A percentile compares a stretch with the other conserved stretches of the same genome.
These are phyloP conservation scores for Budorcas taxicolor DNA, from an alignment of 2,113 vertebrate genomes.

Conservation along the genomic window DNA sequence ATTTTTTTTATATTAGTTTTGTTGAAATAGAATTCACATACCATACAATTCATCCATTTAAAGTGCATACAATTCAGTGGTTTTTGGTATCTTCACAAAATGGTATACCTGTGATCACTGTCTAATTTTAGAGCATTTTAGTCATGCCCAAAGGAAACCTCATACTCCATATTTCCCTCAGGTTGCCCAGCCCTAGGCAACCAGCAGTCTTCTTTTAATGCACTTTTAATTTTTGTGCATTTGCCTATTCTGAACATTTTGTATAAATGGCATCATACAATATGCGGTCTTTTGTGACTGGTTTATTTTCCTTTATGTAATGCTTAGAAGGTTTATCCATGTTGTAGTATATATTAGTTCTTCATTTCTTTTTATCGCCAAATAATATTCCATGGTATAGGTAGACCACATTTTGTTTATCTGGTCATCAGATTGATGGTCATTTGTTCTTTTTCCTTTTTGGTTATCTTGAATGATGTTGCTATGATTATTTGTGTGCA, in stretches of 20 bases:
- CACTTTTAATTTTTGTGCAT: background rate
- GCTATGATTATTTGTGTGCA: background rate
- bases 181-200: background rate
- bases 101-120: background rate
- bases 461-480: background rate
- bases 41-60: background rate
- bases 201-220: background rate
- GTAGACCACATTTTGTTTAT: background rate
- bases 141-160: background rate
- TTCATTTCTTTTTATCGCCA: background rate
- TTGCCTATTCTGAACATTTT: background rate
- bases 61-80: background rate
- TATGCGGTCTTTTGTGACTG: background rate
- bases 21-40: background rate
- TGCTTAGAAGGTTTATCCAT: background rate
- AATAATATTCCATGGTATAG: background rate
- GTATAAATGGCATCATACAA: background rate
- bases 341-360: background rate
- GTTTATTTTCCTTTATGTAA: background rate
- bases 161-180: background rate
- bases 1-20: slow-evolving; percentile 3
- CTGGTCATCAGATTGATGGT: background rate
- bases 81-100: background rate
- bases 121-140: background rate
- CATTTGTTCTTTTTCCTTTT: background rate